Evolutionary conservation across 1,140 invertebrate species (phyloP).

Genomic region (Trissolcus basalis): DNA sequence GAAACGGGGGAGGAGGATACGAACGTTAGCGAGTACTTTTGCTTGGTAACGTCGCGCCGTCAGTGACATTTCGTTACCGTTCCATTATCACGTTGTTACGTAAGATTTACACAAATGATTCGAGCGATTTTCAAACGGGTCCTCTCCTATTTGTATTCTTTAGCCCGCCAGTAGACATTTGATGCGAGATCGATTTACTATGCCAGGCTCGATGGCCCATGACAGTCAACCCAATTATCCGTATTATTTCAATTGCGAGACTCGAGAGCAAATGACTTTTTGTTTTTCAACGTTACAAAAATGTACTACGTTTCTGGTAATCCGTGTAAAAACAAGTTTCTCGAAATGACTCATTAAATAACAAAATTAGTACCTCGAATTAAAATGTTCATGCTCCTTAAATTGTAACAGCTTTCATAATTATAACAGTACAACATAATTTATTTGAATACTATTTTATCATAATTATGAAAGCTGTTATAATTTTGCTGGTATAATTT

Average conservation of each 20-base stretch:
- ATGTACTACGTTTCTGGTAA: no score
- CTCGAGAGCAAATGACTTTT: no score
- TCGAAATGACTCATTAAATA: no score
- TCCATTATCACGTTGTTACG: conserved; percentile 58
- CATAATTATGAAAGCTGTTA: no score
- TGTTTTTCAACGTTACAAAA: no score
- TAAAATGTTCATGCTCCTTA: no score
- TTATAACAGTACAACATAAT: no score
- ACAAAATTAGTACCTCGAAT: no score
- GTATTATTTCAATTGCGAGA: conserved; percentile 34
- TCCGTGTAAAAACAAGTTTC: no score
- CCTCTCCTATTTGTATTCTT: conserved; percentile 49
- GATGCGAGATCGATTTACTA: conserved; percentile 45
- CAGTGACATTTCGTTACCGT: conserved; percentile 61
- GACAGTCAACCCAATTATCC: conserved; percentile 19
- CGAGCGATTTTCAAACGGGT: conserved; percentile 38
- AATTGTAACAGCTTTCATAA: no score
- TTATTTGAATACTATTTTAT: no score
- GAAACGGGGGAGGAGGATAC: conserved; percentile 51
- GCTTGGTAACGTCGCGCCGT: conserved; percentile 45
- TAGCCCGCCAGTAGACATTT: conserved; percentile 5
- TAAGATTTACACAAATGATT: conserved; percentile 61
- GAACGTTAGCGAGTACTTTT: conserved; percentile 37
- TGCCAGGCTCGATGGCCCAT: conserved; percentile 24
- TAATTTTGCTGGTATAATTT: no score